Evolutionary conservation across 1,140 invertebrate species (phyloP).

Genomic region (Caenorhabditis brenneri): DNA sequence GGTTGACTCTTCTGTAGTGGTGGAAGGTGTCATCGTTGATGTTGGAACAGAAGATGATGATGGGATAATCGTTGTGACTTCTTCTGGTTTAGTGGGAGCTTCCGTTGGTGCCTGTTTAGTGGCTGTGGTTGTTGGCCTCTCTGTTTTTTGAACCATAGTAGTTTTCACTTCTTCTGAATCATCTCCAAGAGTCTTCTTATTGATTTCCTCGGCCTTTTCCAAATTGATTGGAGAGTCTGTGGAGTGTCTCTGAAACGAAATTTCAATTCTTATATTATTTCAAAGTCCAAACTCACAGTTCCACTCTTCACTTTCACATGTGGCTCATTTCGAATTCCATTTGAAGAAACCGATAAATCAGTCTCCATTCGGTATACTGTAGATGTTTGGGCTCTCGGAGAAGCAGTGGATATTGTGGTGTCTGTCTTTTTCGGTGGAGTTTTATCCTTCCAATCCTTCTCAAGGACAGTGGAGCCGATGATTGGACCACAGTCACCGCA

Average conservation of each 20-base stretch:
- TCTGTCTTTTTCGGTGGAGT: constrained; percentile 29
- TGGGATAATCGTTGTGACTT: too few species aligned
- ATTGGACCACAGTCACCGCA: constrained; percentile 36
- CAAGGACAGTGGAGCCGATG: constrained; percentile 32
- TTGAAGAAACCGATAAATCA: constrained; percentile 19
- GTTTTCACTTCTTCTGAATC: not conserved
- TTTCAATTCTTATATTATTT: not conserved
- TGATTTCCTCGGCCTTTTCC: constrained; percentile 46
- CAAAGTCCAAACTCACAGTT: not conserved
- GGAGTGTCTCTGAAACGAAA: constrained; percentile 33
- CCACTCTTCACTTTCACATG: constrained; percentile 27
- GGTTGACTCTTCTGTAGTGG: not conserved
- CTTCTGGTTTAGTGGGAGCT: too few species aligned
- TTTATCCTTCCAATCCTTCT: constrained; percentile 43
- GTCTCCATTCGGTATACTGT: constrained; percentile 44
- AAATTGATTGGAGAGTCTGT: constrained; percentile 17
- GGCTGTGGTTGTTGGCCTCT: not conserved
- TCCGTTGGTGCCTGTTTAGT: too few species aligned
- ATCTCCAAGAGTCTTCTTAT: not conserved
- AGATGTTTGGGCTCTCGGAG: not conserved
- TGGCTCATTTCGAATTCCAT: constrained; percentile 4
- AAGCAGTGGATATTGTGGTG: not conserved
- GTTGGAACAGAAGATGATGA: too few species aligned
- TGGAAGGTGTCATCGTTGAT: not conserved
- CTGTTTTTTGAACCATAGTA: not conserved